These are phyloP conservation scores for Chelonus insularis DNA, from an alignment of 1,140 invertebrate species.

Conservation along the genomic window DNA sequence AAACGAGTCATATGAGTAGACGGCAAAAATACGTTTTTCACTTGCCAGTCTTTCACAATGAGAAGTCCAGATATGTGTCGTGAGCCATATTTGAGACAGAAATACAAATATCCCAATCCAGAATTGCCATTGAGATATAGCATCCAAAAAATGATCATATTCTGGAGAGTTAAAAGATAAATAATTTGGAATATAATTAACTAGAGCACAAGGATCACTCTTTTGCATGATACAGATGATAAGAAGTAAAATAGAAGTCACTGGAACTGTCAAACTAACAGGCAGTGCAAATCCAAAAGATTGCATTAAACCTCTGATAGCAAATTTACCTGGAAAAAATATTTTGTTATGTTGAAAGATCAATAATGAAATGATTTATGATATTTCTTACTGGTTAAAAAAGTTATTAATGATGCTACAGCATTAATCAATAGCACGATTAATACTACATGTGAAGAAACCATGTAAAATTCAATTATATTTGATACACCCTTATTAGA, in stretches of 20 bases:
- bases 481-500: neutral
- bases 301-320: slow-evolving; percentile 84
- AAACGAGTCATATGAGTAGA: slow-evolving; percentile 79
- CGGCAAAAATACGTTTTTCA: slow-evolving; percentile 80
- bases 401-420: slow-evolving; percentile 67
- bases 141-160: slow-evolving; percentile 59
- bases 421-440: slow-evolving; percentile 67
- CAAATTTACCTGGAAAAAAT: slow-evolving; percentile 68
- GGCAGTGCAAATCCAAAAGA: slow-evolving; percentile 80
- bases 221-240: slow-evolving; percentile 65
- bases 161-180: slow-evolving; percentile 67
- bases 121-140: slow-evolving; percentile 64
- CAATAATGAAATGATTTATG: neutral
- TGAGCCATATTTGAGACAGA: slow-evolving; percentile 80
- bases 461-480: neutral
- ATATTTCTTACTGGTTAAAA: slow-evolving; percentile 63
- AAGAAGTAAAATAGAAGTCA: slow-evolving; percentile 68
- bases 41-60: slow-evolving; percentile 76
- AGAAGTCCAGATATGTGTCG: slow-evolving; percentile 80
- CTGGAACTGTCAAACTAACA: slow-evolving; percentile 71
- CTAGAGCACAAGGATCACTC: slow-evolving; percentile 67
- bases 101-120: slow-evolving; percentile 79
- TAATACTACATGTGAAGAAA: neutral
- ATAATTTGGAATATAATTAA: slow-evolving; percentile 66
- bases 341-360: no score